These are phyloP conservation scores for Eclectus roratus DNA, from an alignment of 2,113 vertebrate species.

Conservation along the genomic window DNA sequence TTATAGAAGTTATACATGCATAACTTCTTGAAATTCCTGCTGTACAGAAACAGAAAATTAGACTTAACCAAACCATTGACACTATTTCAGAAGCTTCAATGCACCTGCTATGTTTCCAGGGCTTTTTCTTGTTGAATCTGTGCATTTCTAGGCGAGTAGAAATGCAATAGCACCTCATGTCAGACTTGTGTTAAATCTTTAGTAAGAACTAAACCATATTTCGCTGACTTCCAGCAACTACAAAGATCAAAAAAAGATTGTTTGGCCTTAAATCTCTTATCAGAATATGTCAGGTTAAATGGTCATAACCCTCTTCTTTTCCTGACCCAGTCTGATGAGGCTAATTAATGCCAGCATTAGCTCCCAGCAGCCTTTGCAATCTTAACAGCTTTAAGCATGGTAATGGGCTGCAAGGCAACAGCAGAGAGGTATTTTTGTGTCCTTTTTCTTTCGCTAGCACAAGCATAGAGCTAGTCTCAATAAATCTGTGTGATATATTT, in stretches of 20 bases:
- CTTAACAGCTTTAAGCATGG: neutral
- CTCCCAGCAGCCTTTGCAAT: neutral
- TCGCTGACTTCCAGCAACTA: neutral
- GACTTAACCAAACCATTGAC: neutral
- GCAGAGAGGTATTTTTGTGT: neutral
- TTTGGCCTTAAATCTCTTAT: neutral
- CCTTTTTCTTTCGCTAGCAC: neutral
- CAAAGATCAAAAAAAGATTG: neutral
- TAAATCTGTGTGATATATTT: slow-evolving; percentile 1
- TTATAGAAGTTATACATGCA: neutral
- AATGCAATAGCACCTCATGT: neutral
- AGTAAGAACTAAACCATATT: neutral
- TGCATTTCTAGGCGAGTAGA: neutral
- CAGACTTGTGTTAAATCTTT: neutral
- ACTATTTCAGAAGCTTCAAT: neutral
- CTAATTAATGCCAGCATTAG: slow-evolving; percentile 34
- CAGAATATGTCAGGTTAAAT: neutral
- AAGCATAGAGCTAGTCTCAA: neutral
- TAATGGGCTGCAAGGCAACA: neutral
- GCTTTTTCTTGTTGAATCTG: neutral
- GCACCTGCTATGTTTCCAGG: neutral
- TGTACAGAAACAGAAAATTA: neutral
- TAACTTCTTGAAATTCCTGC: neutral
- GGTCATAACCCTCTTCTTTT: neutral
- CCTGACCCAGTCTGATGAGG: neutral